Evolutionary conservation across 2,113 vertebrate genomes (phyloP).

Genomic region (Cyrtonyx montezumae): DNA sequence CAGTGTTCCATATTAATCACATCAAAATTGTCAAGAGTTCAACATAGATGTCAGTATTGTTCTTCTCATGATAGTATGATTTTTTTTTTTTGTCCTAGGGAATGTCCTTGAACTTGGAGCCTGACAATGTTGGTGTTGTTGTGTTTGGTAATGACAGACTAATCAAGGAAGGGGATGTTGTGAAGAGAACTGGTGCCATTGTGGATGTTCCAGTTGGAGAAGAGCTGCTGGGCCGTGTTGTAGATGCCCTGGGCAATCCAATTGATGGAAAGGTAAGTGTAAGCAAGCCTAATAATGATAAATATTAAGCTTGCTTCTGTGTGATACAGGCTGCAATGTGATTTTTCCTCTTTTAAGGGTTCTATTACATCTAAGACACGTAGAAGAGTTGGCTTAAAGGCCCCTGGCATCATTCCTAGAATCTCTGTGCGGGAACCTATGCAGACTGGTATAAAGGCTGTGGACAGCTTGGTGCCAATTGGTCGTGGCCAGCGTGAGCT

Average conservation of each 20-base stretch:
- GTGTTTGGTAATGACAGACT: conserved; percentile 98
- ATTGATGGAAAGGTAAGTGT: conserved; percentile 95
- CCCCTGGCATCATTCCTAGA: conserved; percentile 97
- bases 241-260: conserved; percentile 95
- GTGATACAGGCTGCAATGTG: not conserved
- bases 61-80: not conserved
- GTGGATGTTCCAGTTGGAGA: conserved; percentile 96
- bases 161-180: conserved; percentile 97
- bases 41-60: rapidly evolving
- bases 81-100: conserved; percentile 78
- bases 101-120: conserved; percentile 99
- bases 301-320: rapidly evolving
- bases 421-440: conserved; percentile 98
- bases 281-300: not conserved
- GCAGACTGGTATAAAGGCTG: conserved; percentile 99
- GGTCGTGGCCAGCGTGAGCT: conserved; percentile 97
- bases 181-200: conserved; percentile 97
- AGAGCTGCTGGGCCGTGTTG: conserved; percentile 94
- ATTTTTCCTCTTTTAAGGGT: conserved; percentile 76
- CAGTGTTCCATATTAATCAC: not conserved
- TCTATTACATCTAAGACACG: conserved; percentile 85
- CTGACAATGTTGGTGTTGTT: conserved; percentile 99
- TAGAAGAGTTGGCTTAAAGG: conserved; percentile 96
- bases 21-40: rapidly evolving
- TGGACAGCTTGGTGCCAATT: conserved; percentile 98